Conservation (phyloP, 2,888 invertebrate genomes). For the Pollenia labialis region DNA sequence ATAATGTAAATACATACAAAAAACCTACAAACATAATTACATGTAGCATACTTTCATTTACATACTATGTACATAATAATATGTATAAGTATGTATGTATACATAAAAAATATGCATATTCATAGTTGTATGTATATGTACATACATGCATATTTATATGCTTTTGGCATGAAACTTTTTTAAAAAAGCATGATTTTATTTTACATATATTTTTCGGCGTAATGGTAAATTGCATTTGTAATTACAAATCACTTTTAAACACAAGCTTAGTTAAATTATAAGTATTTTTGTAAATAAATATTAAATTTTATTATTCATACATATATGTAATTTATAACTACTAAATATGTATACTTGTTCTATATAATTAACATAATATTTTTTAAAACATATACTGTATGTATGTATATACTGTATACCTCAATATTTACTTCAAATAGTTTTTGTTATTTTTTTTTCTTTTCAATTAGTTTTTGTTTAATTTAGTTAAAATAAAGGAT, state of each 20-base stretch:
- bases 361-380: not conserved
- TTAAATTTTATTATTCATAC: not conserved
- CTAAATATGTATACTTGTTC: not conserved
- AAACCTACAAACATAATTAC: not conserved
- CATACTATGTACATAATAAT: constrained; percentile 24
- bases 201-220: constrained; percentile 26
- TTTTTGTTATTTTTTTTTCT: not conserved
- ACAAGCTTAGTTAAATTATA: constrained; percentile 24
- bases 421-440: not conserved
- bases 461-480: not conserved
- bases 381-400: not conserved
- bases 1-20: constrained; percentile 2
- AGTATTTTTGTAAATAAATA: constrained; percentile 31
- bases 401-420: too few species aligned
- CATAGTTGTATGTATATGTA: not conserved
- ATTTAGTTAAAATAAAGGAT: too few species aligned
- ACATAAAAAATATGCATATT: not conserved
- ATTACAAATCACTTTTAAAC: constrained; percentile 15
- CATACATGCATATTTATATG: constrained; percentile 11
- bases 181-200: constrained; percentile 41
- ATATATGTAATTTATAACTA: not conserved
- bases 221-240: constrained; percentile 21
- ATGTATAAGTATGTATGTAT: not conserved
- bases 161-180: constrained; percentile 30
- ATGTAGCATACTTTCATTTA: constrained; percentile 11